These are phyloP conservation scores for Endomychus coccineus DNA, from an alignment of 2,888 invertebrate genomes.

Conservation along the genomic window DNA sequence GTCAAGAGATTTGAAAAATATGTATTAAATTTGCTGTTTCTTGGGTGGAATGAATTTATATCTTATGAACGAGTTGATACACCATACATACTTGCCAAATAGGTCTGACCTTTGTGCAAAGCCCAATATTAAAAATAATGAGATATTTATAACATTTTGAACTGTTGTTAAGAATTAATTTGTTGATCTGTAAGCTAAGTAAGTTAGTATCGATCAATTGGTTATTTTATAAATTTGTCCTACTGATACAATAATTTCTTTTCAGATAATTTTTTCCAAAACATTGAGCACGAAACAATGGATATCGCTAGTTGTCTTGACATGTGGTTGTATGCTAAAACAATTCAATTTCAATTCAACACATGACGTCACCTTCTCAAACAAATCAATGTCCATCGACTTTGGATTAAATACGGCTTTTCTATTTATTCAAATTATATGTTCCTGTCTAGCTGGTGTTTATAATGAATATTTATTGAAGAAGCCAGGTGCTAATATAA, in stretches of 20 bases:
- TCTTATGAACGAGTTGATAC: too few relatives aligned
- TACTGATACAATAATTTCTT: constrained; percentile 26
- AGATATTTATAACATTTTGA: too few relatives aligned
- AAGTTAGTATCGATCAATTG: too few relatives aligned
- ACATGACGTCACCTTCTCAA: constrained; percentile 28
- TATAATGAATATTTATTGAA: constrained; percentile 93
- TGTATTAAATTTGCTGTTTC: too few relatives aligned
- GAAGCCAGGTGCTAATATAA: constrained; percentile 72
- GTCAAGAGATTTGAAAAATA: too few relatives aligned
- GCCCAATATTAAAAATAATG: too few relatives aligned
- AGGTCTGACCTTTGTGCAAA: too few relatives aligned
- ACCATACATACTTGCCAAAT: too few relatives aligned
- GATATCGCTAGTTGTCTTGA: constrained; percentile 79
- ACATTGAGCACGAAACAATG: constrained; percentile 75
- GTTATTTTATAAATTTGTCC: constrained; percentile 1
- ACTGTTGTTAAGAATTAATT: too few relatives aligned
- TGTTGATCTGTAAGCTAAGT: too few relatives aligned
- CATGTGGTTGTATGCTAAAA: constrained; percentile 86
- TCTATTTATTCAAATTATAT: constrained; percentile 72
- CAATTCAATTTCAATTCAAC: constrained; percentile 54
- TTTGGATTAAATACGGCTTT: constrained; percentile 56
- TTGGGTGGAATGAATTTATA: too few relatives aligned
- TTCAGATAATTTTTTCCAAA: constrained; percentile 79
- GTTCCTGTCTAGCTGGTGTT: constrained; percentile 90
- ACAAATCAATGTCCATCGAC: constrained; percentile 39